Percentiles rank a stretch among this genome's conserved stretches.
Conservation (phyloP, 2,797 vertebrate genomes). For the Acanthiza pusilla region DNA sequence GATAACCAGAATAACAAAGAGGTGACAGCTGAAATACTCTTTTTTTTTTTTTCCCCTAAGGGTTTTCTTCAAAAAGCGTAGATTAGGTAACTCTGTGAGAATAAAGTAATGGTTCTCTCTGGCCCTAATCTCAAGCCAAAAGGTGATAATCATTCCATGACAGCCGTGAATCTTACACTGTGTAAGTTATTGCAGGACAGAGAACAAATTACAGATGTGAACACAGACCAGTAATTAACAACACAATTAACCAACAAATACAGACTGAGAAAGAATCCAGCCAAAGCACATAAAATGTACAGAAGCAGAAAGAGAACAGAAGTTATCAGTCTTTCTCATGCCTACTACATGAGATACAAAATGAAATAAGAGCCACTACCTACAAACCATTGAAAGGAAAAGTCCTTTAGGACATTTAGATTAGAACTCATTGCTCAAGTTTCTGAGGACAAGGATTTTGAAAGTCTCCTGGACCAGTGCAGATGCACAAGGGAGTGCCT, state of each 20-base stretch:
- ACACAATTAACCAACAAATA: background rate
- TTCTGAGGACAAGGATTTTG: background rate
- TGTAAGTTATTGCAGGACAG: background rate
- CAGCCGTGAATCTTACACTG: background rate
- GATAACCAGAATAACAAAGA: background rate
- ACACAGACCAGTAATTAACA: background rate
- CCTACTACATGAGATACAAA: background rate
- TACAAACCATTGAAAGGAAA: background rate
- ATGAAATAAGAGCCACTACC: background rate
- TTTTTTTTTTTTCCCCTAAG: background rate
- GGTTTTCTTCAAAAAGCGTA: background rate
- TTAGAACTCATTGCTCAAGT: background rate
- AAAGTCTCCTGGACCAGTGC: background rate
- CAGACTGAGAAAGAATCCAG: background rate
- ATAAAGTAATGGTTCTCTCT: background rate
- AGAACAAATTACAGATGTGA: background rate
- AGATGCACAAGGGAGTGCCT: too few species aligned
- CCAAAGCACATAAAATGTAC: background rate
- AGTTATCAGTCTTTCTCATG: background rate
- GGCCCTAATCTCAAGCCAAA: background rate
- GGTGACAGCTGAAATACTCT: background rate
- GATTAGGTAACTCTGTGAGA: background rate
- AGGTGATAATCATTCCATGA: background rate
- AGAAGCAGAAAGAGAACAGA: background rate
- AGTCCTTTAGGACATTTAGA: background rate